Evolutionary conservation across 2,113 vertebrate species (phyloP), one percentile per base, ranked within the genome.

Genomic region (Hiodon tergisus): DNA sequence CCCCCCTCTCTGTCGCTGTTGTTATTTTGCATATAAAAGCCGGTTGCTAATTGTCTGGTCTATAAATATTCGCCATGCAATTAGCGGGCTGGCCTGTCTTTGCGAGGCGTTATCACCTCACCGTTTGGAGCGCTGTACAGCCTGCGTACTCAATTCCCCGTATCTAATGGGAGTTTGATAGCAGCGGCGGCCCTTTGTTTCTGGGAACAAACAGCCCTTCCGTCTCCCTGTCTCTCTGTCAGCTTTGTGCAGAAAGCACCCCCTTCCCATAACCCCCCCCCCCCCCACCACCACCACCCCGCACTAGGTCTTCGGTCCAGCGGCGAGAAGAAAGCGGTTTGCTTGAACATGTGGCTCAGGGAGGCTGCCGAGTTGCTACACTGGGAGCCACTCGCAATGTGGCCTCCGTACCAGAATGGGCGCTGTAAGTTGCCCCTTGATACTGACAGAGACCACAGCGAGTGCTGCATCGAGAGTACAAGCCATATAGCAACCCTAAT

Each of bases 21-120:
- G 88, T 91, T 91, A 89, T 89, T 92, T 91, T 88, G 89, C 90
- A 92, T 91, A 91, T 92, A 92, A 92, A 92, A 92, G 90, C 88
- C 85, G 84, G 84, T 86, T 83, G 87, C 89, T 91, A 91, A 92
- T 92, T 92, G 89, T 91, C 89, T 92, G 86, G 86, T 88, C 89
- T 91, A 92, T 92, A 91, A 92, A 92, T 92, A 91, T 91, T 91
- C 89, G 80, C 81, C 84, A 88, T 89, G 91, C 88, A 92, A 92
- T 92, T 91, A 92, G 88, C 85, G 71, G 84, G 83, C 90, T 89
- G 91, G 90, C 90, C 90, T 87, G 89, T 82, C 89, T 90, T 86
- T 87, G 85, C 88, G 76, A 74, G 82, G 86, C 85, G 88, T 92
- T 91, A 92, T 92, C 91, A 89, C 88, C 87, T 89, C 87, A 76